Conservation (phyloP, 2,113 vertebrate species). For the Lepus americanus region DNA sequence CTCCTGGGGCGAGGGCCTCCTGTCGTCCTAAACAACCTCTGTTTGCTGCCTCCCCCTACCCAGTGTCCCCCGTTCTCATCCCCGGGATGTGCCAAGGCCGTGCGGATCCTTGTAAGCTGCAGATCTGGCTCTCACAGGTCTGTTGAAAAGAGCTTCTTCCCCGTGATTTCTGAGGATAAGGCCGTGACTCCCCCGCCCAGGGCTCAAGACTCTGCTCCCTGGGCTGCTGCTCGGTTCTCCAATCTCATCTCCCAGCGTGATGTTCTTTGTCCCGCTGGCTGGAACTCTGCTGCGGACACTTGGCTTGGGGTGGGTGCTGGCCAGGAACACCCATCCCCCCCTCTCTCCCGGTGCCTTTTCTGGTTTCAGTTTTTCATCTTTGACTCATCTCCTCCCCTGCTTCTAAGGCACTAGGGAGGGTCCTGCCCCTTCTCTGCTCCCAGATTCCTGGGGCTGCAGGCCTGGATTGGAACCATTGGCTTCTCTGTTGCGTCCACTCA, state of each 20-base stretch:
- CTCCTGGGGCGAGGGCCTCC: neutral
- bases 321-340: neutral
- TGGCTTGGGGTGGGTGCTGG: neutral
- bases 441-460: neutral
- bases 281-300: neutral
- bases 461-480: neutral
- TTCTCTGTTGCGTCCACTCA: neutral
- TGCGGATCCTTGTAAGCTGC: neutral
- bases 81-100: accelerated
- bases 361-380: neutral
- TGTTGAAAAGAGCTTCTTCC: neutral
- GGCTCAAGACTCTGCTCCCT: neutral
- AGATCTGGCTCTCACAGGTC: neutral
- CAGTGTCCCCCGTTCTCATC: neutral
- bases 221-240: neutral
- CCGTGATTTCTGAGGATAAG: neutral
- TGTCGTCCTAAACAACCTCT: too few species aligned
- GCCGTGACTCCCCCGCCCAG: too few species aligned
- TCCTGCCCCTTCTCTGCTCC: neutral
- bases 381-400: too few species aligned
- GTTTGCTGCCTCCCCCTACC: neutral
- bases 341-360: neutral
- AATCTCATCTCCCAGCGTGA: accelerated
- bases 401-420: neutral
- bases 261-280: accelerated